Conservation (phyloP, 2,888 invertebrate genomes). For the Coenonympha glycerion region DNA sequence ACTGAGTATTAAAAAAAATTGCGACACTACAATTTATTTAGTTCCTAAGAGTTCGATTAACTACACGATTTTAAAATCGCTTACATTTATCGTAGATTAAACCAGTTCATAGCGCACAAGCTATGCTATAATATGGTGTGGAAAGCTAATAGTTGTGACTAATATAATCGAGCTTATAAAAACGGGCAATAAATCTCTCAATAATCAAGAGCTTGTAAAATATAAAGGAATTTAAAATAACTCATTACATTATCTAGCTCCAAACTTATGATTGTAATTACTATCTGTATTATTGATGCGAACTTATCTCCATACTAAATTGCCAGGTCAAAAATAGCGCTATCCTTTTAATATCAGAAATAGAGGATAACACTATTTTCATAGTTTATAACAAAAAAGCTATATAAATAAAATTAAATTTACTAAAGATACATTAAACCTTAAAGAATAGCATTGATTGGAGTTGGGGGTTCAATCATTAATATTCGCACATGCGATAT, state of each 20-base stretch:
- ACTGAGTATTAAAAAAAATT: constrained; percentile 10
- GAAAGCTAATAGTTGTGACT: constrained; percentile 9
- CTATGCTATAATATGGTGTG: constrained; percentile 17
- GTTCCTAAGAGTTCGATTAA: constrained; percentile 1
- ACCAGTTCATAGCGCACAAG: constrained; percentile 12
- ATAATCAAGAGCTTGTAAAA: background rate
- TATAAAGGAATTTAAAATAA: background rate
- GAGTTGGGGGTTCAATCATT: background rate
- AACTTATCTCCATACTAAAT: background rate
- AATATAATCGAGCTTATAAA: constrained; percentile 22
- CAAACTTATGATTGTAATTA: background rate
- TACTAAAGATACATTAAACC: too few species aligned
- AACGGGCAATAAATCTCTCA: constrained; percentile 15
- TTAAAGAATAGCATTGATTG: background rate
- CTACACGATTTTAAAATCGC: constrained; percentile 9
- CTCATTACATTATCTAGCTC: background rate
- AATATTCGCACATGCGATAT: constrained; percentile 3
- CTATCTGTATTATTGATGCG: background rate
- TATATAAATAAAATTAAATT: too few species aligned
- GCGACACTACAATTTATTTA: constrained; percentile 16
- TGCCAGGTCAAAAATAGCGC: too few species aligned
- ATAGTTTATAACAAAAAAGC: too few species aligned
- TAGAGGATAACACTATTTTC: too few species aligned
- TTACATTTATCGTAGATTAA: constrained; percentile 8
- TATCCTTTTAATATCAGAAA: too few species aligned